Percentiles rank a stretch among this genome's conserved stretches.
Conservation (phyloP, 2,797 vertebrate species). For the Salarias fasciatus region DNA sequence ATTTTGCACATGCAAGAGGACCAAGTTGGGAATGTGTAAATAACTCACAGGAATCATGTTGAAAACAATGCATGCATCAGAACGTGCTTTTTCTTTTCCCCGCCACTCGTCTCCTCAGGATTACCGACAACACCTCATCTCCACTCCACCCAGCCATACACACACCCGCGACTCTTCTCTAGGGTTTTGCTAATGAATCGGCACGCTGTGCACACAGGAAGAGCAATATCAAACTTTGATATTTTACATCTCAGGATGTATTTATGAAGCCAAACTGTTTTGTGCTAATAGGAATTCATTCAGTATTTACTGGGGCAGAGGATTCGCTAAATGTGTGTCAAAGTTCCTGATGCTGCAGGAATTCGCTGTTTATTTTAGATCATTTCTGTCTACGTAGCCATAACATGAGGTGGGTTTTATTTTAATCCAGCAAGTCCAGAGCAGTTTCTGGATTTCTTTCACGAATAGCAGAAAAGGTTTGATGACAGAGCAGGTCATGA, state of each 20-base stretch:
- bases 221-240: neutral
- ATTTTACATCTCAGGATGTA: conserved; percentile 13
- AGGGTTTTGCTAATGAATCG: neutral
- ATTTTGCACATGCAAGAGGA: neutral
- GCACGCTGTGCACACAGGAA: neutral
- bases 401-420: conserved; percentile 14
- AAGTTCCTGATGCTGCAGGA: neutral
- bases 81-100: neutral
- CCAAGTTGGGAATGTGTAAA: neutral
- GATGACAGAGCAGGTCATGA: no score
- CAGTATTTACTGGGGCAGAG: conserved; percentile 5
- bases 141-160: conserved; percentile 4
- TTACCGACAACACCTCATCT: neutral
- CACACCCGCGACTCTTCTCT: neutral
- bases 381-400: conserved; percentile 20
- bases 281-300: conserved; percentile 34
- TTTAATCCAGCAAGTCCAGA: neutral
- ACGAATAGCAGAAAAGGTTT: no score
- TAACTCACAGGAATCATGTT: neutral
- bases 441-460: no score
- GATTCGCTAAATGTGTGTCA: neutral
- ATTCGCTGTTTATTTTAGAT: neutral
- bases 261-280: conserved; percentile 42
- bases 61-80: neutral
- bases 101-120: neutral